These are phyloP conservation scores for Caenorhabditis sp. DNA, from an alignment of 2,888 invertebrate genomes.

Conservation along the genomic window DNA sequence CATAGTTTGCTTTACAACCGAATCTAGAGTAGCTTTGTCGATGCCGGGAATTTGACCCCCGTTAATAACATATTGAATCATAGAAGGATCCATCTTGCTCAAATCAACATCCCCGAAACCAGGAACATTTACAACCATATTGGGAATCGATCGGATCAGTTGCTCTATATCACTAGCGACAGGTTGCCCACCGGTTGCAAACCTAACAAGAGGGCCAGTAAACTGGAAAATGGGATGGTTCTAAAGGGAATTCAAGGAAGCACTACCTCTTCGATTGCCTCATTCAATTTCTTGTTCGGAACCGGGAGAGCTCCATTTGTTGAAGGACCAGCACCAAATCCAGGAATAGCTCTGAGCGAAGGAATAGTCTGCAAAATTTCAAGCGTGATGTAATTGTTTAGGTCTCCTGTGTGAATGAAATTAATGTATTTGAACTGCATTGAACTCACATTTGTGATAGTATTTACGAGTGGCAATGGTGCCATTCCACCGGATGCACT, in stretches of 20 bases:
- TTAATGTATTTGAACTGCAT: too few species aligned
- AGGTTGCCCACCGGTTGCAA: conserved; percentile 76
- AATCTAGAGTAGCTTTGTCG: conserved; percentile 78
- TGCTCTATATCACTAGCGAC: conserved; percentile 73
- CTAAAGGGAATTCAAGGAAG: too few species aligned
- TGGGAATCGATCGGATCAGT: conserved; percentile 79
- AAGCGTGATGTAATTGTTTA: too few species aligned
- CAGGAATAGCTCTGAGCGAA: conserved; percentile 73
- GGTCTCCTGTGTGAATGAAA: too few species aligned
- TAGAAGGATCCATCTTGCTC: conserved; percentile 77
- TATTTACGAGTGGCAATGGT: conserved; percentile 67
- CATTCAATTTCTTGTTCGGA: conserved; percentile 67
- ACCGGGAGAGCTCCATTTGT: conserved; percentile 50
- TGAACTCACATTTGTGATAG: conserved; percentile 69
- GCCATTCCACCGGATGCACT: conserved; percentile 4
- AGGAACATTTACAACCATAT: conserved; percentile 80
- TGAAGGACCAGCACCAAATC: conserved; percentile 42
- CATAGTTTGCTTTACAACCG: conserved; percentile 77
- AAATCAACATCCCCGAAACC: conserved; percentile 81
- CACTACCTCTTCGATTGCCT: conserved; percentile 74
- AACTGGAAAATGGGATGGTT: too few species aligned
- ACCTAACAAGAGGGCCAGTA: conserved; percentile 76
- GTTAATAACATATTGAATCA: conserved; percentile 79
- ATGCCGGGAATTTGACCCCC: conserved; percentile 82
- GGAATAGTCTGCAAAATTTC: conserved; percentile 72